These are phyloP conservation scores for Ruditapes philippinarum DNA, from an alignment of 1,140 invertebrate genomes.

Conservation along the genomic window DNA sequence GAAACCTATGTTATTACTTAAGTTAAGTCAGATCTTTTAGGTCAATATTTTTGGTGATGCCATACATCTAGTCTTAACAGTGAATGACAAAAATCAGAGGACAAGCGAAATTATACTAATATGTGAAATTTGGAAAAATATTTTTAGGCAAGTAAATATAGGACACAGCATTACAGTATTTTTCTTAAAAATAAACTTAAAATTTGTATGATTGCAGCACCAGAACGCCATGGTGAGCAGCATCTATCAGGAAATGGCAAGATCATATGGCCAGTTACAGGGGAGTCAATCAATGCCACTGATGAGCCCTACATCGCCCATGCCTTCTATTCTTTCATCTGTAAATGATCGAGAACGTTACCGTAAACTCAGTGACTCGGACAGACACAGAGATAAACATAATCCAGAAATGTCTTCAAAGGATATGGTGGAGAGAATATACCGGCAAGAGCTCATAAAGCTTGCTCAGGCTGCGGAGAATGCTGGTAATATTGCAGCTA, in stretches of 20 bases:
- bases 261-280: conserved; percentile 64
- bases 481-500: conserved; percentile 90
- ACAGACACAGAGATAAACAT: conserved; percentile 45
- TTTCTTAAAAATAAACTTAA: no score
- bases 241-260: conserved; percentile 84
- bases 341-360: conserved; percentile 38
- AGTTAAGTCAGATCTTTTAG: no score
- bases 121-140: no score
- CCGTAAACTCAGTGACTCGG: conserved; percentile 60
- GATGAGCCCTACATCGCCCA: conserved; percentile 21
- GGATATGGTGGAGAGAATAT: conserved; percentile 98
- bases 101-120: no score
- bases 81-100: no score
- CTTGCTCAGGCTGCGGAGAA: conserved; percentile 90
- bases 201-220: conserved; percentile 82
- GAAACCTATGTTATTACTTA: no score
- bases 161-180: no score
- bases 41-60: no score
- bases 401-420: conserved; percentile 88
- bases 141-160: no score
- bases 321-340: neutral
- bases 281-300: conserved; percentile 29
- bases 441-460: conserved; percentile 98
- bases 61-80: no score
- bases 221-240: conserved; percentile 83